Evolutionary conservation across 2,113 vertebrate genomes (phyloP).

Genomic region (Hippocampus abdominalis): DNA sequence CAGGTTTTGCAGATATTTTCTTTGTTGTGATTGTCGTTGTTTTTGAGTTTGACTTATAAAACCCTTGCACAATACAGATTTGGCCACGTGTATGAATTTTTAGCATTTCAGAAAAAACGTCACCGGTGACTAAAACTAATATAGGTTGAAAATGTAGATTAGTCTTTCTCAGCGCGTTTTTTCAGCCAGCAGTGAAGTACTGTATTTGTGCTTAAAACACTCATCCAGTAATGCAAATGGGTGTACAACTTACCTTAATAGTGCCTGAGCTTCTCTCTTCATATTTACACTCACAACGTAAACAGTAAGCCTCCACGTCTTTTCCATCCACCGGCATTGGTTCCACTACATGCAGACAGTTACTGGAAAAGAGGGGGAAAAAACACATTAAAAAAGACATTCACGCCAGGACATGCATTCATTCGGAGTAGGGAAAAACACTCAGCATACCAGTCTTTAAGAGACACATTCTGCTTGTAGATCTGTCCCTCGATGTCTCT

Average conservation of each 20-base stretch:
- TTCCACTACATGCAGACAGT: slow-evolving; percentile 93
- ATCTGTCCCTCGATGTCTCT: slow-evolving; percentile 86
- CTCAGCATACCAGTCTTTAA: slow-evolving; percentile 93
- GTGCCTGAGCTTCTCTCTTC: slow-evolving; percentile 97
- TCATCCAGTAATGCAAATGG: background rate
- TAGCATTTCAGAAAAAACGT: no score
- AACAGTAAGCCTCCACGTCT: slow-evolving; percentile 95
- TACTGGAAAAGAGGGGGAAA: slow-evolving; percentile 53
- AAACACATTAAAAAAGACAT: background rate
- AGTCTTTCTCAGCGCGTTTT: no score
- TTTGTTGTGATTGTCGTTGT: no score
- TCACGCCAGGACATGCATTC: background rate
- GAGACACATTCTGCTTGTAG: slow-evolving; percentile 94
- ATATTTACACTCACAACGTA: slow-evolving; percentile 98
- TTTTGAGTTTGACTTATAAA: no score
- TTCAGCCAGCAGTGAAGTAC: no score
- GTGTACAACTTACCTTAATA: slow-evolving; percentile 79
- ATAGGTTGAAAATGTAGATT: no score
- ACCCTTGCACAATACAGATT: no score
- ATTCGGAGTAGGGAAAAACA: background rate
- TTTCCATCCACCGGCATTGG: slow-evolving; percentile 94
- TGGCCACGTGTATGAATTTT: no score
- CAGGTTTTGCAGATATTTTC: no score
- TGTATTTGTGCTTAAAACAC: background rate
- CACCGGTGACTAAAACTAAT: no score